phyloP scores from a whole-genome alignment of 2,888 invertebrate species.

The Eupithecia inturbata region DNA sequence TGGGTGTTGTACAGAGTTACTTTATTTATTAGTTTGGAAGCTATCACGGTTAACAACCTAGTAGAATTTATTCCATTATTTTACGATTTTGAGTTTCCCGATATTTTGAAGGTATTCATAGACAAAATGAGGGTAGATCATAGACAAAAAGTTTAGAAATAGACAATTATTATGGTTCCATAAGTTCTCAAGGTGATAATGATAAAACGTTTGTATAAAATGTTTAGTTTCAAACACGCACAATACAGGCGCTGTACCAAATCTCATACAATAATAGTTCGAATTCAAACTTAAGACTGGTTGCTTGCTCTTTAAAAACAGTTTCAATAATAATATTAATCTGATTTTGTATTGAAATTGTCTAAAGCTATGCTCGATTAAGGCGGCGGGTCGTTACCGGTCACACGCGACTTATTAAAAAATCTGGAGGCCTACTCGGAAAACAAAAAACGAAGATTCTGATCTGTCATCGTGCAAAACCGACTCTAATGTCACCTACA shows the following conservation, averaged over 20 bases:
- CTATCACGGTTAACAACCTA: not conserved
- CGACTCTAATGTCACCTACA: too few species aligned
- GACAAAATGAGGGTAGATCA: not conserved
- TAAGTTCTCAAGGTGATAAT: not conserved
- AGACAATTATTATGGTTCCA: not conserved
- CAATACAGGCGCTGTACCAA: not conserved
- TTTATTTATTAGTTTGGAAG: not conserved
- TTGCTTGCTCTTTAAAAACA: not conserved
- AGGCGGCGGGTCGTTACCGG: too few species aligned
- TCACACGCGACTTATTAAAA: too few species aligned
- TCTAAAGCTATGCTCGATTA: too few species aligned
- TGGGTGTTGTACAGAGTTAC: not conserved
- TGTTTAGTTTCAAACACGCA: conserved; percentile 1
- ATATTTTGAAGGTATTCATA: not conserved
- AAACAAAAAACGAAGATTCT: too few species aligned
- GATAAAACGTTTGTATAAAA: not conserved
- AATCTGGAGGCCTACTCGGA: too few species aligned
- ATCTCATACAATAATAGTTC: not conserved
- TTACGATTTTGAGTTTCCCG: not conserved
- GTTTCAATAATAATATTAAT: too few species aligned
- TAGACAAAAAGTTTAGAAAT: not conserved
- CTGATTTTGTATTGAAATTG: too few species aligned
- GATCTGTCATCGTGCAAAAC: too few species aligned
- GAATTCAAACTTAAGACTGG: not conserved
- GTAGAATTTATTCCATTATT: not conserved